These are phyloP conservation scores for Nowickia ferox DNA, from an alignment of 2,888 invertebrate genomes.

Conservation along the genomic window DNA sequence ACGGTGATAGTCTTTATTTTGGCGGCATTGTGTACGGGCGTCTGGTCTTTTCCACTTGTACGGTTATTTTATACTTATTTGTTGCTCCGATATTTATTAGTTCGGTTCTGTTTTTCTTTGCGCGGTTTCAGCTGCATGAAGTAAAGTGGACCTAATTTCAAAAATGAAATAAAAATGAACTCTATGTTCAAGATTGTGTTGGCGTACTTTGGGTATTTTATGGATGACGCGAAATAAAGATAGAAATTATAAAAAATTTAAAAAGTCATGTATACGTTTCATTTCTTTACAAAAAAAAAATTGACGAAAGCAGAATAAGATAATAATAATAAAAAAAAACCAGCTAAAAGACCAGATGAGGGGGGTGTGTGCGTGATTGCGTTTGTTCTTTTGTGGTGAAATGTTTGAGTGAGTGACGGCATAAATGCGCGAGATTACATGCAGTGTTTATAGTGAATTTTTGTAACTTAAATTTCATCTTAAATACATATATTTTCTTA, in stretches of 20 bases:
- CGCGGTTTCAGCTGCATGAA: slow-evolving; percentile 48
- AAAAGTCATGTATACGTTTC: slow-evolving; percentile 56
- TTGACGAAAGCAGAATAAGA: slow-evolving; percentile 29
- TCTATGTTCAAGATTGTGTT: slow-evolving; percentile 57
- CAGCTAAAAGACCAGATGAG: slow-evolving; percentile 60
- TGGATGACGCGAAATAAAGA: slow-evolving; percentile 48
- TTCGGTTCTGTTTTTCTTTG: slow-evolving; percentile 42
- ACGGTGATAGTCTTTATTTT: slow-evolving; percentile 79
- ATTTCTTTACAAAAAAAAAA: slow-evolving; percentile 51
- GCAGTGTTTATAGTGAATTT: slow-evolving; percentile 68
- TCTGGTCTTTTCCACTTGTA: slow-evolving; percentile 66
- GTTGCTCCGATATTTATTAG: slow-evolving; percentile 38
- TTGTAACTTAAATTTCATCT: slow-evolving; percentile 19
- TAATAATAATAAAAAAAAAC: slow-evolving; percentile 28
- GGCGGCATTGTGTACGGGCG: slow-evolving; percentile 80
- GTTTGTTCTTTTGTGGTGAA: slow-evolving; percentile 24
- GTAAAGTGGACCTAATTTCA: slow-evolving; percentile 64
- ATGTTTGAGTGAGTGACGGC: slow-evolving; percentile 32
- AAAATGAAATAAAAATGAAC: slow-evolving; percentile 51
- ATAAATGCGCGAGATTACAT: slow-evolving; percentile 39
- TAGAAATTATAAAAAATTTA: slow-evolving; percentile 43
- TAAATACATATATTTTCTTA: background rate
- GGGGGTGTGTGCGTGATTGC: slow-evolving; percentile 41
- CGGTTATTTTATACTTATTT: slow-evolving; percentile 35
- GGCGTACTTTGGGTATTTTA: slow-evolving; percentile 61